Base-by-base conservation (phyloP, 2,113 vertebrate species). In the Pimephales promelas region DNA sequence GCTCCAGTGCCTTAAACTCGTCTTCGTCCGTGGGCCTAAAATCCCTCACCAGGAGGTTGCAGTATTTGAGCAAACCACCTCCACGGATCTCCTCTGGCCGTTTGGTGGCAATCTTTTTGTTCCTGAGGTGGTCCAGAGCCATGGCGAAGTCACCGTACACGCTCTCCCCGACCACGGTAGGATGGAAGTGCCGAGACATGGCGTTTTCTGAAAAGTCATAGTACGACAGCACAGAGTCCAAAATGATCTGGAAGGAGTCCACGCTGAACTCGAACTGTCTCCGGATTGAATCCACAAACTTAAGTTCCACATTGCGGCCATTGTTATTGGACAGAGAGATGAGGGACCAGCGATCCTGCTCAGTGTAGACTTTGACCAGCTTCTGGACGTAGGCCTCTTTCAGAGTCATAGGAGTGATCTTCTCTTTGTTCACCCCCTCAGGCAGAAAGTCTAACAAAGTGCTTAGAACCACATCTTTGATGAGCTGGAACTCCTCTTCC, bases 251-350 rank as follows among this genome's bases (percentile, higher is more conserved):
- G 91, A 99, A 99, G 0, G 98, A 99, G 91, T 99, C 98, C 88
- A 99, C 97, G 0, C 97, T 99, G 87, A 99, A 99, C 92, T 99
- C 98, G 31, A 99, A 99, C 94, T 99, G 97, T 0, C 98, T 95
- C 10, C 97, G 94, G 89, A 98, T 97, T 2, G 95, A 94, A 91
- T 98, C 96, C 5, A 99, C 98, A 16, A 99, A 99, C 88, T 99
- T 99, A 5, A 99, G 94, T 91, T 99, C 98, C 88, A 99, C 96
- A 0, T 99, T 99, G 91, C 96, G 95, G 0, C 98, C 98, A 0
- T 97, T 94, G 81, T 97, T 98, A 92, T 99, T 99, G 90, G 95
- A 98, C n/a, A 99, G 96, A 0, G 98, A 99, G 87, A 99, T 99
- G 73, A 99, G 93, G 85, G 98, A 99, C 98, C 98, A 99, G 20